Percentiles rank a stretch among this genome's conserved stretches.
These are phyloP conservation scores for Conus ventricosus DNA, from an alignment of 1,140 invertebrate species.

Conservation along the genomic window DNA sequence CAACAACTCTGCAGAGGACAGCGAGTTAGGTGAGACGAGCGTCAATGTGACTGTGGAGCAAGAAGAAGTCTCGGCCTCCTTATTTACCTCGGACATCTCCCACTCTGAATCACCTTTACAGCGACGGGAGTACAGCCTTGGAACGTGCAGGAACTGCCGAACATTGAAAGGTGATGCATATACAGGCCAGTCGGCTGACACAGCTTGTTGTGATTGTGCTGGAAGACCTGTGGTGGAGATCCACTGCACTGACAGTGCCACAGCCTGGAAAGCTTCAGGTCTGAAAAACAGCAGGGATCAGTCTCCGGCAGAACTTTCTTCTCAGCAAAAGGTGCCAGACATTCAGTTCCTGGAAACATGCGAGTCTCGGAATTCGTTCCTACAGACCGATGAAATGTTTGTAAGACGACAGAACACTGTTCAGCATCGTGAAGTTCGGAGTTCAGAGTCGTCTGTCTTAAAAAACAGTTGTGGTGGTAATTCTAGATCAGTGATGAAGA, in stretches of 20 bases:
- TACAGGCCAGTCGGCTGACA: not conserved
- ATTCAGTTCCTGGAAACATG: not conserved
- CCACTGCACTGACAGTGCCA: not conserved
- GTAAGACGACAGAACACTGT: not conserved
- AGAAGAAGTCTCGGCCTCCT: not conserved
- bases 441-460: not conserved
- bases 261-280: not conserved
- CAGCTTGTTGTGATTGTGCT: not conserved
- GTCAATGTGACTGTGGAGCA: slow-evolving; percentile 3
- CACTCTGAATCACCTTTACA: not conserved
- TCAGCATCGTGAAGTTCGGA: not conserved
- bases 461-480: not conserved
- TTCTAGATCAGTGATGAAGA: not conserved
- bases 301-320: not conserved
- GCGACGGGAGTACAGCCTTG: not conserved
- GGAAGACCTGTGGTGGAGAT: slow-evolving; percentile 7
- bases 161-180: not conserved
- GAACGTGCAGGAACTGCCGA: not conserved
- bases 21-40: not conserved
- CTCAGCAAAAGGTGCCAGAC: not conserved
- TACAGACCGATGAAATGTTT: not conserved
- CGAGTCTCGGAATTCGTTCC: not conserved
- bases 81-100: not conserved
- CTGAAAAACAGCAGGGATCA: not conserved
- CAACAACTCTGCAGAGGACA: slow-evolving; percentile 1